phyloP scores from a whole-genome alignment of 23 tunicate genomes.

The Diplosoma virens region DNA sequence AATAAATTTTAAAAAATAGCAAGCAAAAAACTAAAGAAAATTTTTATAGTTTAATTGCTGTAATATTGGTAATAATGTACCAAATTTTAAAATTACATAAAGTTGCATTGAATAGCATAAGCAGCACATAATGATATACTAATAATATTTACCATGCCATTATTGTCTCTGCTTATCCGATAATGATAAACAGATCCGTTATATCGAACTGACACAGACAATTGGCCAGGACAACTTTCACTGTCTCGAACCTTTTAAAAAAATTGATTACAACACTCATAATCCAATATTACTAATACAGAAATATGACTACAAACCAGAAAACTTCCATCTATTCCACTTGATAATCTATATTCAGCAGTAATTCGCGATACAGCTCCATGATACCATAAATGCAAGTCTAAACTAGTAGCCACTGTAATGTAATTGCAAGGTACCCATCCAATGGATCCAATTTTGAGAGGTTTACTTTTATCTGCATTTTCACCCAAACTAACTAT shows the following conservation, averaged over 20 bases:
- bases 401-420: conserved; percentile 65
- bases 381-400: conserved; percentile 87
- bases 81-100: too few species aligned
- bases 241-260: conserved; percentile 82
- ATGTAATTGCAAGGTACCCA: conserved; percentile 96
- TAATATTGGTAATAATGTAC: too few species aligned
- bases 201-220: conserved; percentile 80
- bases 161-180: conserved; percentile 51
- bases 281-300: background rate
- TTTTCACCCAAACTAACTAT: conserved; percentile 25
- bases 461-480: conserved; percentile 1
- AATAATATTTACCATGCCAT: conserved; percentile 49
- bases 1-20: too few species aligned
- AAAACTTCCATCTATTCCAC: conserved; percentile 96
- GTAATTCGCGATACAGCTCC: conserved; percentile 74
- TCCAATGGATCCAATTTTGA: conserved; percentile 46
- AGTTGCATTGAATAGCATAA: too few species aligned
- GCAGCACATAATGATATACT: too few species aligned
- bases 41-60: too few species aligned
- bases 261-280: background rate
- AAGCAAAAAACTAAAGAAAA: too few species aligned
- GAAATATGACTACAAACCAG: conserved; percentile 45
- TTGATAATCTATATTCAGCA: conserved; percentile 76
- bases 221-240: conserved; percentile 89
- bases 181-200: conserved; percentile 89